Evolutionary conservation across 2,113 vertebrate species (phyloP).

Genomic region (Cynocephalus volans): DNA sequence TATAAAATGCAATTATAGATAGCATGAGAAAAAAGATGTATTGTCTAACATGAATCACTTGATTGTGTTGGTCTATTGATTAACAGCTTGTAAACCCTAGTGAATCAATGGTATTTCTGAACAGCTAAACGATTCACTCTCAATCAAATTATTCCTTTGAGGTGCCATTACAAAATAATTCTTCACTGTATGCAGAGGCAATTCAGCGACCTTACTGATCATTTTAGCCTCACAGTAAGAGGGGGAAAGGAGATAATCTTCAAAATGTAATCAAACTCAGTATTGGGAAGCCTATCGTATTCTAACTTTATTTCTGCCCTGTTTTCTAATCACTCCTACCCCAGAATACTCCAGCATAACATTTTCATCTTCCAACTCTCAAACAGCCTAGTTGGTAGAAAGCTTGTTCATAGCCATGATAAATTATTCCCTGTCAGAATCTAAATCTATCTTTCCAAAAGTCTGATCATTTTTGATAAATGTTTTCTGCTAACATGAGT

Average conservation of each 20-base stretch:
- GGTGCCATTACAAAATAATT: background rate
- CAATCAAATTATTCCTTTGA: background rate
- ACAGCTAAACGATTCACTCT: background rate
- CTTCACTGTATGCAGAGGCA: background rate
- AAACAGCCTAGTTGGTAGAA: constrained; percentile 77
- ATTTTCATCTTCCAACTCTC: constrained; percentile 77
- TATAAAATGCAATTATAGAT: background rate
- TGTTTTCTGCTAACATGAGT: constrained; percentile 86
- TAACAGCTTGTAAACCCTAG: background rate
- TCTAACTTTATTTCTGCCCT: background rate
- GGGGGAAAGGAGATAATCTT: background rate
- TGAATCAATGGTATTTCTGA: background rate
- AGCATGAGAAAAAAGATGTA: background rate
- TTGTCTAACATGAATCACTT: background rate
- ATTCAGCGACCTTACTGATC: background rate
- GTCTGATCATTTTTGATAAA: constrained; percentile 85
- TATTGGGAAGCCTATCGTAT: background rate
- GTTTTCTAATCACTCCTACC: constrained; percentile 61
- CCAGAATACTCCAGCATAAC: constrained; percentile 70
- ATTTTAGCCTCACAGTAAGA: constrained; percentile 35
- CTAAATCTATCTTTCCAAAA: constrained; percentile 87
- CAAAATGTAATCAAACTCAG: constrained; percentile 41
- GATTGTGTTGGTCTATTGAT: background rate
- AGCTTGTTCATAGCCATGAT: constrained; percentile 82
- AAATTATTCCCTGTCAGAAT: constrained; percentile 88